A percentile compares a stretch with the other conserved stretches of the same genome.
Conservation (phyloP, 2,888 invertebrate genomes). For the Subacronicta megacephala region DNA sequence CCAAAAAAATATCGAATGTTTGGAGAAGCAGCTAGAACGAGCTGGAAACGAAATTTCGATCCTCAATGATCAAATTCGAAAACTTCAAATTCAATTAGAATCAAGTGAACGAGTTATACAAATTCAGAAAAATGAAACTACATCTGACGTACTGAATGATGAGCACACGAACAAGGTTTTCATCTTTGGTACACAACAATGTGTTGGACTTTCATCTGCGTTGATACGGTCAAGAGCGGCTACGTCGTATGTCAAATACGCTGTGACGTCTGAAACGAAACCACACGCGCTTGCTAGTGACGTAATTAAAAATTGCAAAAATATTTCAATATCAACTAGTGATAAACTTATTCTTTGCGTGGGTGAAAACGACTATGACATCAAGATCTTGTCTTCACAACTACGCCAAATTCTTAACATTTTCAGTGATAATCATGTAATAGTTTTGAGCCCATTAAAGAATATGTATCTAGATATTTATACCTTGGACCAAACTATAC, state of each 20-base stretch:
- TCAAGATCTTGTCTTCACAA: constrained; percentile 3
- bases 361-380: constrained; percentile 4
- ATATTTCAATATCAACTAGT: background rate
- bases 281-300: background rate
- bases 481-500: background rate
- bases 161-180: background rate
- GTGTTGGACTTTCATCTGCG: constrained; percentile 1
- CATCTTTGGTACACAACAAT: constrained; percentile 1
- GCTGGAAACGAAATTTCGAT: background rate
- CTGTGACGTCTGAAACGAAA: background rate
- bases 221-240: background rate
- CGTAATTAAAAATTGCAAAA: background rate
- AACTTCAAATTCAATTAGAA: background rate
- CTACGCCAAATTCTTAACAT: constrained; percentile 1
- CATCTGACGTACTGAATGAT: background rate
- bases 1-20: background rate
- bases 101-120: background rate
- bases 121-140: background rate
- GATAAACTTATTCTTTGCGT: constrained; percentile 4
- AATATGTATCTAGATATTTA: background rate
- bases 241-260: background rate
- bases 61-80: background rate
- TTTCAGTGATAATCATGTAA: constrained; percentile 1
- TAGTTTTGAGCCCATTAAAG: background rate
- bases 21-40: background rate